Conservation (phyloP, 2,797 vertebrate species). For the Pipistrellus pipistrellus region DNA sequence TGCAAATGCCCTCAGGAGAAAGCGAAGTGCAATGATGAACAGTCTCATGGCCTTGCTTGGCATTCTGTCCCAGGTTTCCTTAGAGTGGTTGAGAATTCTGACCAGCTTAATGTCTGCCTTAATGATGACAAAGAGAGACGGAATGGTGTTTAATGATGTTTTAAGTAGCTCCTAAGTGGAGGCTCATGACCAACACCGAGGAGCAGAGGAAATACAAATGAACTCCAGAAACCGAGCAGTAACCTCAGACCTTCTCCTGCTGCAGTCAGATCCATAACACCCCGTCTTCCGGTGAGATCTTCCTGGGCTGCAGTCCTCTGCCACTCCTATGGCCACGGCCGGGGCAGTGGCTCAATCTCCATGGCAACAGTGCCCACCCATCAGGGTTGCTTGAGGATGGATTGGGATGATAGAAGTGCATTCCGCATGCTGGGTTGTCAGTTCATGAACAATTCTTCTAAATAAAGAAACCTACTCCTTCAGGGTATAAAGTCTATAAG, state of each 20-base stretch:
- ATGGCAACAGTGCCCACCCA: not conserved
- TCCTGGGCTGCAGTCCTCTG: not conserved
- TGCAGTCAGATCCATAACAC: not conserved
- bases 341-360: not conserved
- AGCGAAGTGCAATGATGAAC: conserved; percentile 56
- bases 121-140: conserved; percentile 74
- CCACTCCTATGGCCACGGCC: not conserved
- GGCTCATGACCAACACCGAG: conserved; percentile 38
- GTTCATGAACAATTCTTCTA: not conserved
- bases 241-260: not conserved
- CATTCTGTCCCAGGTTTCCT: not conserved
- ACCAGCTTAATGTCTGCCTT: conserved; percentile 66
- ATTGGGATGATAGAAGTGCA: not conserved
- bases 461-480: not conserved
- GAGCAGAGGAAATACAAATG: conserved; percentile 34
- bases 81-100: conserved; percentile 59
- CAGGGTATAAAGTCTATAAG: not conserved
- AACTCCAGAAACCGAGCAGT: not conserved
- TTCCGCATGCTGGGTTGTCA: not conserved
- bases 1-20: conserved; percentile 59
- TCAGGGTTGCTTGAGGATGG: not conserved
- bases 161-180: conserved; percentile 72
- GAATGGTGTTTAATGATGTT: conserved; percentile 68
- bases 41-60: not conserved
- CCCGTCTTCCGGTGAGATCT: not conserved